These are phyloP conservation scores for Drosophila picticornis DNA, from an alignment of 2,888 invertebrate genomes.

Conservation along the genomic window DNA sequence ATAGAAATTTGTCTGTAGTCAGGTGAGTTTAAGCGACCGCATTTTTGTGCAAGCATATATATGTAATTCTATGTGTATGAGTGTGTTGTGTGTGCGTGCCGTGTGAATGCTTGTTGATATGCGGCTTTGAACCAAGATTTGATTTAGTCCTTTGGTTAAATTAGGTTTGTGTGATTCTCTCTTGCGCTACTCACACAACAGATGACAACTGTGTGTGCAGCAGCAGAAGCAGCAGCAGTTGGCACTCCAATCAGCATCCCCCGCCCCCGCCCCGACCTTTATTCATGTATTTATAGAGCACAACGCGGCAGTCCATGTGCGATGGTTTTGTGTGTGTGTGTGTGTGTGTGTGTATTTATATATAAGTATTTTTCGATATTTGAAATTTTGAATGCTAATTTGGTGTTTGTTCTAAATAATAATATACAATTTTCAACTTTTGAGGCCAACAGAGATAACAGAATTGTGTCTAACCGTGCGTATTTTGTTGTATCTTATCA, in stretches of 20 bases:
- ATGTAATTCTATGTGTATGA: not conserved
- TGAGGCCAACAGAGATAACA: constrained; percentile 37
- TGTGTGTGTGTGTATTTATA: constrained; percentile 1
- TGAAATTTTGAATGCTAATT: constrained; percentile 25
- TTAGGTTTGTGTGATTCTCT: constrained; percentile 27
- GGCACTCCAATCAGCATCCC: constrained; percentile 12
- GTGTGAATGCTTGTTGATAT: constrained; percentile 60
- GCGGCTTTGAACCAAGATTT: constrained; percentile 38
- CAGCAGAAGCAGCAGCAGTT: constrained; percentile 34
- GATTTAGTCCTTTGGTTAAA: constrained; percentile 35
- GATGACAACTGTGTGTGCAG: constrained; percentile 24
- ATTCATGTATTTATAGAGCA: constrained; percentile 67
- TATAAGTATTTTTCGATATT: constrained; percentile 24
- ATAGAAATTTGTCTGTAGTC: constrained; percentile 24
- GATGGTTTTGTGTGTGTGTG: constrained; percentile 44
- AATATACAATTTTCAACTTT: constrained; percentile 16
- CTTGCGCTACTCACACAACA: constrained; percentile 19
- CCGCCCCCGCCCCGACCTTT: constrained; percentile 11
- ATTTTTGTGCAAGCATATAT: constrained; percentile 49
- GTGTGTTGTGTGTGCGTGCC: constrained; percentile 25
- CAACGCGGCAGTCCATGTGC: constrained; percentile 68
- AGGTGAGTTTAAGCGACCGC: constrained; percentile 56
- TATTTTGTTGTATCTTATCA: constrained; percentile 47
- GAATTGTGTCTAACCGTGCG: constrained; percentile 10
- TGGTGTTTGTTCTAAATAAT: constrained; percentile 16